Evolutionary conservation across 92 coral and sea anemone species (phyloP), one percentile per base, ranked within the genome.

Genomic region (Phenganax subtilis): DNA sequence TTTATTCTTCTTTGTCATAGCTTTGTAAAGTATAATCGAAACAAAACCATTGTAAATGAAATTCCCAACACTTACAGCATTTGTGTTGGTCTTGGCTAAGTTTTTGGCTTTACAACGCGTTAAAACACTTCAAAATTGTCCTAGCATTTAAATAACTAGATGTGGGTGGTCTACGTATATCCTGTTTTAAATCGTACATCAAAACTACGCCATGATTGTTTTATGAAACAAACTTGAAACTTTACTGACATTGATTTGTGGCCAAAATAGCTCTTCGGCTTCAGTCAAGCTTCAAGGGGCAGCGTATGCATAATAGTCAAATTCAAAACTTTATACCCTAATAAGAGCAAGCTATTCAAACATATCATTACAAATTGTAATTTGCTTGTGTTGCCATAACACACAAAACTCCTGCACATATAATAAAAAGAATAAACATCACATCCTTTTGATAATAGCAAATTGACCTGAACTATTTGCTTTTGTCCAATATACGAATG

Each of bases 121-220:
- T 64, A 20, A 10, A 68, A 68, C 52, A 68, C 73, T 37, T 17
- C 16, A 67, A 10, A 65, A 20, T 65, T 31, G 29, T 31, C 6
- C 72, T 31, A 6, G 10, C 1, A 30, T 10, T 12, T 14, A 68
- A 10, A 12, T 11, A 12, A 14, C 67, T 7, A 53, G 31, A 51
- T 6, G 73, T 68, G 73, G 73, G 73, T 68, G 73, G 73, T 37
- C 70, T 37, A 68, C 52, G 53, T 10, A 68, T 17, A 29, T 68
- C 73, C 53, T 1, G 72, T 16, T 25, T 37, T 27, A 9, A 20
- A 29, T 10, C 14, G 29, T 29, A 37, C 73, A 10, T 68, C 73
- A 68, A 12, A 0, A 68, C 11, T 14, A 53, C 73, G 73, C 73
- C 73, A 68, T 30, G 47, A 64, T 15, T 59, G 47, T 37, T 37